Percentiles rank a stretch among this genome's conserved stretches.
phyloP scores from a whole-genome alignment of 2,113 vertebrate genomes.

The Oriolus oriolus region DNA sequence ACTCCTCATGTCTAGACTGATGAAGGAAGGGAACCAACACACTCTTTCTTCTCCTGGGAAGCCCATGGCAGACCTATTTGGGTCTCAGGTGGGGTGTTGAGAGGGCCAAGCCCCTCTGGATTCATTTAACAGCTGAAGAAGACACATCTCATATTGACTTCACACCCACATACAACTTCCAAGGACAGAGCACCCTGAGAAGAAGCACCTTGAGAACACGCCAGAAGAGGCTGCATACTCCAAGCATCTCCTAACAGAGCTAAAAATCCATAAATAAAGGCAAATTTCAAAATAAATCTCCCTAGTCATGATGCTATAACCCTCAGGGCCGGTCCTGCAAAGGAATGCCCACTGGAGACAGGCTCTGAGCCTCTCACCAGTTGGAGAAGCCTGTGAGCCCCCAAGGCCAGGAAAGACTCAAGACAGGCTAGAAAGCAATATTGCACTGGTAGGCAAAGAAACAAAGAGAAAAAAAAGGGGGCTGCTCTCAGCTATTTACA shows the following conservation, averaged over 20 bases:
- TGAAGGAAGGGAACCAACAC: not conserved
- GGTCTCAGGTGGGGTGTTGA: not conserved
- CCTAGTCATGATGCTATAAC: not conserved
- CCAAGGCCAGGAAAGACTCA: not conserved
- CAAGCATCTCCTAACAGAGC: not conserved
- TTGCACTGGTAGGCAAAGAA: not conserved
- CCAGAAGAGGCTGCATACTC: not conserved
- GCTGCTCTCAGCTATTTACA: not conserved
- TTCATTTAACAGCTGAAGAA: not conserved
- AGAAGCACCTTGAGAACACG: not conserved
- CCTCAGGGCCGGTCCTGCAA: not conserved
- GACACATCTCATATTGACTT: rapidly evolving
- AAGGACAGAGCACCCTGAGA: not conserved
- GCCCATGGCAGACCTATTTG: not conserved
- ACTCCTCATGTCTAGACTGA: not conserved
- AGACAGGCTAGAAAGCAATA: not conserved
- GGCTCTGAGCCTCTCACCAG: not conserved
- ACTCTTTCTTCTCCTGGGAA: not conserved
- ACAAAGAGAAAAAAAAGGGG: not conserved
- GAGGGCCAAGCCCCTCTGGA: not conserved
- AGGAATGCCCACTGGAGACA: not conserved
- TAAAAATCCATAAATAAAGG: not conserved
- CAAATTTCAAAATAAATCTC: not conserved
- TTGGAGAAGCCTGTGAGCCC: not conserved
- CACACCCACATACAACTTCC: not conserved